Conservation (phyloP, 2,797 vertebrate genomes). For the Percopsis omiscomaycus region DNA sequence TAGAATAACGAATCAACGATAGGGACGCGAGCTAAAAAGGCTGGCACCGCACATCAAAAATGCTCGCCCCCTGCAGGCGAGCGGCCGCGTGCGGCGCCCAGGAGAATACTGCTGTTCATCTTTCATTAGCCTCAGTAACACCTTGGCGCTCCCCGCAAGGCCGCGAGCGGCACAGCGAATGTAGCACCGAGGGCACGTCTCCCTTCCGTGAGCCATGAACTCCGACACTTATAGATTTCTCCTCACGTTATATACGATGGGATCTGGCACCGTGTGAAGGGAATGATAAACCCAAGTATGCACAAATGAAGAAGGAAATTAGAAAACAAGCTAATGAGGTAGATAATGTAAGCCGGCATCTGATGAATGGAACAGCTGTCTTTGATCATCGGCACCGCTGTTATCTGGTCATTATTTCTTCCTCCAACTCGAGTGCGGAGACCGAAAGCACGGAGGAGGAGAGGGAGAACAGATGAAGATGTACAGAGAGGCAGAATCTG, state of each 20-base stretch:
- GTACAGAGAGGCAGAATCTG: constrained; percentile 91
- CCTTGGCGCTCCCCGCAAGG: constrained; percentile 20
- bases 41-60: constrained; percentile 11
- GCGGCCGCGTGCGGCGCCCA: constrained; percentile 12
- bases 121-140: constrained; percentile 34
- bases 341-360: constrained; percentile 77
- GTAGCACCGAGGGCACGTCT: constrained; percentile 36
- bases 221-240: constrained; percentile 5
- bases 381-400: constrained; percentile 70
- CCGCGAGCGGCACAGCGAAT: constrained; percentile 67
- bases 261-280: constrained; percentile 53
- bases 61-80: constrained; percentile 8
- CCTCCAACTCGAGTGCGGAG: constrained; percentile 70
- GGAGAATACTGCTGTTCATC: constrained; percentile 27
- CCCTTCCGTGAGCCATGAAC: constrained; percentile 63
- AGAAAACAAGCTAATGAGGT: constrained; percentile 78
- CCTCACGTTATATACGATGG: constrained; percentile 22
- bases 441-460: constrained; percentile 69
- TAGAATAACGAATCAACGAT: no score
- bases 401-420: constrained; percentile 80
- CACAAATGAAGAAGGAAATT: constrained; percentile 70
- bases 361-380: constrained; percentile 81
- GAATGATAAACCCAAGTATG: constrained; percentile 55
- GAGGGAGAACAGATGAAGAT: constrained; percentile 86
- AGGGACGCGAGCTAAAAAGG: no score